These are phyloP conservation scores for Pandion haliaetus DNA, from an alignment of 2,113 vertebrate genomes.

Conservation along the genomic window DNA sequence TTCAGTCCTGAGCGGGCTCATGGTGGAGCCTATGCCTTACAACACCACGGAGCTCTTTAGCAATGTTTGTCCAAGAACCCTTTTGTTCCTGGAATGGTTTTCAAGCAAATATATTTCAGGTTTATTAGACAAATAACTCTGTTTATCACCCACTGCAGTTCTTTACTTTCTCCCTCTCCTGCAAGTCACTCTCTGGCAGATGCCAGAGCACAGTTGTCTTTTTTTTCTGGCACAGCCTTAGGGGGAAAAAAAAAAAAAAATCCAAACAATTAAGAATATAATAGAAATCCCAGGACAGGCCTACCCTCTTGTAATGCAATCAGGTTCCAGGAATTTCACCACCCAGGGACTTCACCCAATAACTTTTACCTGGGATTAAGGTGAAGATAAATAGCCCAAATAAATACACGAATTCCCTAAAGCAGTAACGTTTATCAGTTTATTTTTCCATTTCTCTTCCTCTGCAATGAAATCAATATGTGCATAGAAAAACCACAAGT, in stretches of 20 bases:
- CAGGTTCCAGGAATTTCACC: not conserved
- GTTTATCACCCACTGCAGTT: not conserved
- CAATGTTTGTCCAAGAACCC: not conserved
- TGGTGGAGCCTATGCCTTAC: not conserved
- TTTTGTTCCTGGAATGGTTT: not conserved
- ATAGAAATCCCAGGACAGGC: not conserved
- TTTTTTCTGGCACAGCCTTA: not conserved
- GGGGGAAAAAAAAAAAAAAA: not conserved
- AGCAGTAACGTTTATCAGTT: not conserved
- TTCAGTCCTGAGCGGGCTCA: not conserved
- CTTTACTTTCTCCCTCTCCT: not conserved
- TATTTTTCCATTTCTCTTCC: conserved; percentile 16
- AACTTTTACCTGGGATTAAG: conserved; percentile 26
- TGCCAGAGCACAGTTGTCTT: not conserved
- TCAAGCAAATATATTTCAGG: not conserved
- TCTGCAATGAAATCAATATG: not conserved
- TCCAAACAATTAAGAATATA: not conserved
- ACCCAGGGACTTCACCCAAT: not conserved
- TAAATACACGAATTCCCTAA: not conserved
- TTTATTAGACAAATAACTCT: not conserved
- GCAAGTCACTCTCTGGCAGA: not conserved
- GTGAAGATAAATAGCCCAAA: conserved; percentile 29
- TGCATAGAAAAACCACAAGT: not conserved
- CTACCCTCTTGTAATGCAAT: not conserved
- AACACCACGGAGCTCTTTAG: rapidly evolving